These are phyloP conservation scores for Chelon auratus DNA, from an alignment of 2,797 vertebrate genomes.

Conservation along the genomic window DNA sequence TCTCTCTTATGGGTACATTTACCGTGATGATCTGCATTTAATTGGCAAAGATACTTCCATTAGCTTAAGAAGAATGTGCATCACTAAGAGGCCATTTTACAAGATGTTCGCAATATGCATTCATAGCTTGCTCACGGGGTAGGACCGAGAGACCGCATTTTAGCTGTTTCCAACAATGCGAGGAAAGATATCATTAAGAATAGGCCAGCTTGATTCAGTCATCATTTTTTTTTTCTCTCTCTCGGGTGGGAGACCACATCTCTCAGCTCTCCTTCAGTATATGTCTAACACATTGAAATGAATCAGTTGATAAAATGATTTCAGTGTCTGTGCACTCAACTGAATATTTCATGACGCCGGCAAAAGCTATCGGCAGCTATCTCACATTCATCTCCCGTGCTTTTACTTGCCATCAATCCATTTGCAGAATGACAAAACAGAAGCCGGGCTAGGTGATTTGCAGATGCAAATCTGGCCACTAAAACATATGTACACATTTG, in stretches of 20 bases:
- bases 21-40: background rate
- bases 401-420: slow-evolving; percentile 70
- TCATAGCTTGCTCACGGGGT: background rate
- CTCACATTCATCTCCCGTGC: slow-evolving; percentile 39
- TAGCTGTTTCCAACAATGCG: slow-evolving; percentile 3
- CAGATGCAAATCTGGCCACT: slow-evolving; percentile 48
- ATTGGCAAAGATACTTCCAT: background rate
- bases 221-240: slow-evolving; percentile 14
- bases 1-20: slow-evolving; percentile 1
- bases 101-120: background rate
- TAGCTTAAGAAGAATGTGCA: background rate
- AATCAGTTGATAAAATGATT: slow-evolving; percentile 70
- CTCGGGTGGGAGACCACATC: slow-evolving; percentile 8
- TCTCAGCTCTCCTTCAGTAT: slow-evolving; percentile 33
- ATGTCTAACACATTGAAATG: slow-evolving; percentile 46
- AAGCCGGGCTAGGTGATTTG: slow-evolving; percentile 31
- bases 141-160: background rate
- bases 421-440: slow-evolving; percentile 33
- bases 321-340: slow-evolving; percentile 58
- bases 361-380: slow-evolving; percentile 43
- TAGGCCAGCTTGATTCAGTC: slow-evolving; percentile 26
- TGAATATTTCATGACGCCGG: slow-evolving; percentile 71
- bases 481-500: slow-evolving; percentile 35
- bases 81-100: slow-evolving; percentile 2
- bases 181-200: background rate